Evolutionary conservation across 2,113 vertebrate species (phyloP).

Genomic region (Colius striatus): DNA sequence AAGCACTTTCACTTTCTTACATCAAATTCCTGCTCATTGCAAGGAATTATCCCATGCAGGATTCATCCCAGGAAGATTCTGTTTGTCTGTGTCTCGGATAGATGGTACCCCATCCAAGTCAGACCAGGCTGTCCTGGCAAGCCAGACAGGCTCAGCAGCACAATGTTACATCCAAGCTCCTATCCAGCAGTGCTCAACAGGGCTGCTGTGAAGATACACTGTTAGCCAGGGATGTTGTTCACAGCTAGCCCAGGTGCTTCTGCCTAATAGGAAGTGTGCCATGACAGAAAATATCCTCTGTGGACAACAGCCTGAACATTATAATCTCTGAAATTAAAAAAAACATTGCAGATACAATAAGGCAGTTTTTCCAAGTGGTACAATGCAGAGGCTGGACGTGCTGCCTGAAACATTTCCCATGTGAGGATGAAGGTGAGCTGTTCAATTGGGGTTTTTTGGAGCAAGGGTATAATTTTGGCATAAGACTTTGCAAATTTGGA

Average conservation of each 20-base stretch:
- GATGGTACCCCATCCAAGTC: neutral
- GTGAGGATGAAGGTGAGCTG: neutral
- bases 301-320: neutral
- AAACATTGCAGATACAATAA: neutral
- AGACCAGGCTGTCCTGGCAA: fast-evolving
- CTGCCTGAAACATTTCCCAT: neutral
- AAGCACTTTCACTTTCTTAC: neutral
- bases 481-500: neutral
- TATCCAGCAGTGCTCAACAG: neutral
- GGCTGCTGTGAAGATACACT: neutral
- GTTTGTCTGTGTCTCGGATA: neutral
- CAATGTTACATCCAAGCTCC: neutral
- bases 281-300: neutral
- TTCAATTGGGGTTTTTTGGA: neutral
- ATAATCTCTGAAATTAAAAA: neutral
- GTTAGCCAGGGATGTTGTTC: neutral
- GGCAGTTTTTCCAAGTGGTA: neutral
- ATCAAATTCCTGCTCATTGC: neutral
- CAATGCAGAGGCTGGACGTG: neutral
- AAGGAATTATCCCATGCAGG: neutral
- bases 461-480: neutral
- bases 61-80: neutral
- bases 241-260: neutral
- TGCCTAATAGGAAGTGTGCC: fast-evolving
- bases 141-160: neutral